These are phyloP conservation scores for Phrynosoma platyrhinos DNA, from an alignment of 2,113 vertebrate species.

Conservation along the genomic window DNA sequence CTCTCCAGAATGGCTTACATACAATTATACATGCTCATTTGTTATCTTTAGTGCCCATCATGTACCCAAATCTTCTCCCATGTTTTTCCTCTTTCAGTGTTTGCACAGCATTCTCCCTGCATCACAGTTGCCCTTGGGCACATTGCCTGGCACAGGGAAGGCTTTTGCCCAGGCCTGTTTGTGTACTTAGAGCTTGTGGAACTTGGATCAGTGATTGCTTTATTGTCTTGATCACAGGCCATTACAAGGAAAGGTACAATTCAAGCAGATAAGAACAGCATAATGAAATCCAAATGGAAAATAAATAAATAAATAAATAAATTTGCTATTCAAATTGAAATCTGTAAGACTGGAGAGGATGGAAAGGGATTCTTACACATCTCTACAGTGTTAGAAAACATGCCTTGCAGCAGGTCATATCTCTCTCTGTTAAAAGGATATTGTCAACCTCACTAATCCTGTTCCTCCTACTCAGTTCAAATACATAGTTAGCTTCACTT, in stretches of 20 bases:
- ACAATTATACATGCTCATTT: neutral
- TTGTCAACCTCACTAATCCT: too few species aligned
- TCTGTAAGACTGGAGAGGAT: neutral
- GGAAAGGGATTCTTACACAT: too few species aligned
- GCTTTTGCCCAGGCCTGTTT: neutral
- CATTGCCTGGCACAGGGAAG: accelerated
- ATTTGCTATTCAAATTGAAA: neutral
- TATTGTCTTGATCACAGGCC: neutral
- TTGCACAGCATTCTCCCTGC: neutral
- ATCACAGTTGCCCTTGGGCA: conserved; percentile 18
- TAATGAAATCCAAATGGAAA: neutral
- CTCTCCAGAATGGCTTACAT: neutral
- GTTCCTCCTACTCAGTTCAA: too few species aligned
- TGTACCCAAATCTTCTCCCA: neutral
- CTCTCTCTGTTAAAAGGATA: too few species aligned
- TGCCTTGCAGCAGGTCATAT: too few species aligned
- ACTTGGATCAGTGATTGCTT: neutral
- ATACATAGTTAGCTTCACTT: too few species aligned
- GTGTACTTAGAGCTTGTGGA: neutral
- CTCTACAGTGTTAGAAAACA: too few species aligned
- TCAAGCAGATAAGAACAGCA: neutral
- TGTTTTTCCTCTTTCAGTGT: neutral
- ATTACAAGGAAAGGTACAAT: neutral
- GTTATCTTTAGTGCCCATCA: neutral
- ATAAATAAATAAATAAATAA: neutral